Base-by-base conservation (phyloP, 2,888 invertebrate species). In the Tetanocera ferruginea region DNA sequence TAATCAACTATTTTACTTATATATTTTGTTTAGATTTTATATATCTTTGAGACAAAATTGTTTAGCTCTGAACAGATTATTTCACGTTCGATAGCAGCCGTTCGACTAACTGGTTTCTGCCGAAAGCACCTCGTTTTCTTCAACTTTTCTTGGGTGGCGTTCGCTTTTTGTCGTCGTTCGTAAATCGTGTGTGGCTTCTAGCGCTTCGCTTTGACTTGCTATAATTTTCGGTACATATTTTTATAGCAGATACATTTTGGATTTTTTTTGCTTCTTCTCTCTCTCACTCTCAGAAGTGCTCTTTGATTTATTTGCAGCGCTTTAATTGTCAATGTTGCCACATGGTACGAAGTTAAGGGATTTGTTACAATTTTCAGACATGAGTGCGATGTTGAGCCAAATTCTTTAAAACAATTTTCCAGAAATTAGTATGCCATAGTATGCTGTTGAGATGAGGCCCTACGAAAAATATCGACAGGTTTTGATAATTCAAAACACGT, bases 31-130 rank as follows among this genome's bases (percentile, higher is more conserved):
- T 5, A 71, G 55, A 76, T 79, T 76, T 64, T 57, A 64, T 69
- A 81, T 80, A 80, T 79, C 80, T 80, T 84, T 82, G 78, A 76
- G 80, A 80, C 81, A 76, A 57, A 60, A 67, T 72, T 51, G 51
- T 78, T 74, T 80, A 67, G 69, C 79, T 80, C 64, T 69, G 76
- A 52, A 62, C 69, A 49, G n/a, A 51, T 64, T 70, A 28, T 75
- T 71, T 57, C 55, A 14, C 73, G 34, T 51, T 79, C 77, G 60
- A 76, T 77, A 80, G 69, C 55, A 60, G 70, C 78, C 78, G 79
- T 67, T 62, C 76, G 83, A 87, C 88, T 87, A 88, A 88, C 88
- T 87, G 85, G 86, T 87, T 87, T 86, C 80, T 76, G 81, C 82
- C 83, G 83, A 83, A 82, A 82, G 81, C 84, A 79, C 80, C 79